A percentile compares a stretch with the other conserved stretches of the same genome.
Conservation (phyloP, 2,888 invertebrate species). For the Rhingia campestris region DNA sequence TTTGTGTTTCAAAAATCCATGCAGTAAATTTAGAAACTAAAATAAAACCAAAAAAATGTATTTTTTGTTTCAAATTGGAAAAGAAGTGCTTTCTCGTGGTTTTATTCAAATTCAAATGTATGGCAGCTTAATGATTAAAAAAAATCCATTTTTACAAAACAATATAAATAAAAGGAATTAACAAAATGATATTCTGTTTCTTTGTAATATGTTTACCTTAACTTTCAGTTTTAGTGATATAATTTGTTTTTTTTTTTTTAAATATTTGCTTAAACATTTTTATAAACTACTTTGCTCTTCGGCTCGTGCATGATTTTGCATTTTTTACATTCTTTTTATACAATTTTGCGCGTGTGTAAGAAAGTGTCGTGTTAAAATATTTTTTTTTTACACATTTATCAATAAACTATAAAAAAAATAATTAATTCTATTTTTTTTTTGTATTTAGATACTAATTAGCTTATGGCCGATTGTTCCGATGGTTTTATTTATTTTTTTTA, state of each 20-base stretch:
- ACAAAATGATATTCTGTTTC: conserved; percentile 2
- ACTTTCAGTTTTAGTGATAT: conserved; percentile 18
- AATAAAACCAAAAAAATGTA: conserved; percentile 11
- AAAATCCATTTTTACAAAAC: conserved; percentile 2
- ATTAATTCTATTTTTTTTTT: neutral
- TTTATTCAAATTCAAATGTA: conserved; percentile 15
- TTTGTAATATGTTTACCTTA: conserved; percentile 1
- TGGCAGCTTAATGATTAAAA: conserved; percentile 1
- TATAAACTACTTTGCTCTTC: conserved; percentile 33
- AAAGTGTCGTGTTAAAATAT: conserved; percentile 18
- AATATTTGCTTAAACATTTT: conserved; percentile 14
- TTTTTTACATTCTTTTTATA: neutral
- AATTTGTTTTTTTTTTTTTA: conserved; percentile 1
- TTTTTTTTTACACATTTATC: conserved; percentile 5
- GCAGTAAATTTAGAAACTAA: neutral
- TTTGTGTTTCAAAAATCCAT: neutral
- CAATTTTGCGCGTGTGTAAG: conserved; percentile 40
- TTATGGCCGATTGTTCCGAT: conserved; percentile 67
- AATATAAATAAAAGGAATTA: conserved; percentile 13
- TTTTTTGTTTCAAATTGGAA: neutral
- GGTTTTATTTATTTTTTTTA: conserved; percentile 6
- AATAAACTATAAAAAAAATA: neutral
- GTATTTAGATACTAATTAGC: conserved; percentile 22
- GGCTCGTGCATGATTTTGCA: conserved; percentile 52
- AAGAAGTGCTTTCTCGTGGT: conserved; percentile 26